Percentiles rank a stretch among this genome's conserved stretches.
These are phyloP conservation scores for Tangara arthus DNA, from an alignment of 2,797 vertebrate species.

Conservation along the genomic window DNA sequence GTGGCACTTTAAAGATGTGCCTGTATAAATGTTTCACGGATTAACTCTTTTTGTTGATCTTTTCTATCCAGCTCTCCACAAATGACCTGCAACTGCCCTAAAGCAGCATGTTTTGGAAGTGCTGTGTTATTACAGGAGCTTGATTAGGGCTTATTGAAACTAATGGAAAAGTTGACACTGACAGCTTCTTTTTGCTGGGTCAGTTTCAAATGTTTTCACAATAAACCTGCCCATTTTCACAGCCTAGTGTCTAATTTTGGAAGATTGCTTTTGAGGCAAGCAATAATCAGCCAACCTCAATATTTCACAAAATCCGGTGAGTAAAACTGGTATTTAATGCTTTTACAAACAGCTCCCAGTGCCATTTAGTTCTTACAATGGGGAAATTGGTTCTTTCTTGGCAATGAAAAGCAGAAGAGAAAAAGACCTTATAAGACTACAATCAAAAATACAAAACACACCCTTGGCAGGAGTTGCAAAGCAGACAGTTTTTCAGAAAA, in stretches of 20 bases:
- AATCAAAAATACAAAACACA: constrained; percentile 49
- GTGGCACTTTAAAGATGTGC: background rate
- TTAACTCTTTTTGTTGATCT: background rate
- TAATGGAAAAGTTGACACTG: background rate
- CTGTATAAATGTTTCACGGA: background rate
- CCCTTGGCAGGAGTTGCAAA: background rate
- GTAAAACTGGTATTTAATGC: constrained; percentile 6
- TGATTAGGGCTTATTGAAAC: background rate
- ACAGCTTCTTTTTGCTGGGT: constrained; percentile 5
- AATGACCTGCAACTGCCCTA: background rate
- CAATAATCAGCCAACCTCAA: constrained; percentile 14
- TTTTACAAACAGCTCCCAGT: background rate
- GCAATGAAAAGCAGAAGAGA: background rate
- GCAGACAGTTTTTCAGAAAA: background rate
- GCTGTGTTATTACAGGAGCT: background rate
- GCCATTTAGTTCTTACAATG: background rate
- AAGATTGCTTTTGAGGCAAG: constrained; percentile 1
- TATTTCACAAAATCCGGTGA: background rate
- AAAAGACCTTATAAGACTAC: constrained; percentile 1
- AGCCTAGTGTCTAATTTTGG: background rate
- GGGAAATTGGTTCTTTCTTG: constrained; percentile 19
- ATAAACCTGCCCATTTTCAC: background rate
- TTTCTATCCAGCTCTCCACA: background rate
- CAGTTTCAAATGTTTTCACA: background rate
- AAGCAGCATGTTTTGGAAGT: background rate